Evolutionary conservation across 2,888 invertebrate genomes (phyloP).

Genomic region (Poecilobothrus nobilitatus): DNA sequence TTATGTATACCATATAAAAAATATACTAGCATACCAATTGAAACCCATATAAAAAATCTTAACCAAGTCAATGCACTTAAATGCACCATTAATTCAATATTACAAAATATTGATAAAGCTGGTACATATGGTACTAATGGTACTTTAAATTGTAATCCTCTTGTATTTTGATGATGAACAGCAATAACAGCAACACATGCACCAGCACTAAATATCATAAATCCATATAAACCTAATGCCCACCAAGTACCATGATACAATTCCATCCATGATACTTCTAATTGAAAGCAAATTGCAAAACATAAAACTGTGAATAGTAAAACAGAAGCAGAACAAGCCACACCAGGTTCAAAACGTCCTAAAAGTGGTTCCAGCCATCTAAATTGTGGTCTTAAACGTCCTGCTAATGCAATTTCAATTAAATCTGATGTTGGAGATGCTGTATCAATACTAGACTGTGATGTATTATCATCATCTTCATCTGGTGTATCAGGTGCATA

Average conservation of each 20-base stretch:
- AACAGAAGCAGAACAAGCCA: slow-evolving; percentile 63
- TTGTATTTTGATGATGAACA: slow-evolving; percentile 66
- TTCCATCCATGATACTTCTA: slow-evolving; percentile 54
- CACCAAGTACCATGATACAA: slow-evolving; percentile 54
- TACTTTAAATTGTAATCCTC: slow-evolving; percentile 65
- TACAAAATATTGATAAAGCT: slow-evolving; percentile 69
- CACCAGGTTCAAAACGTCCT: slow-evolving; percentile 67
- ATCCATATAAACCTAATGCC: slow-evolving; percentile 55
- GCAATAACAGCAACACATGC: slow-evolving; percentile 65
- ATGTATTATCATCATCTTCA: slow-evolving; percentile 52
- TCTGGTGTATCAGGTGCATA: slow-evolving; percentile 49
- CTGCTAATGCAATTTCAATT: slow-evolving; percentile 58
- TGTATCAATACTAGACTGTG: slow-evolving; percentile 53
- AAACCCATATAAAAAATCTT: slow-evolving; percentile 79
- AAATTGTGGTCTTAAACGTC: slow-evolving; percentile 63
- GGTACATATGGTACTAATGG: slow-evolving; percentile 74
- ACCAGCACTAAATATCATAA: slow-evolving; percentile 54
- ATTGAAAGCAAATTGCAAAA: slow-evolving; percentile 60
- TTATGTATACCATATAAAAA: slow-evolving; percentile 79
- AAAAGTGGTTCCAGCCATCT: slow-evolving; percentile 65
- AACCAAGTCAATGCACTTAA: slow-evolving; percentile 74
- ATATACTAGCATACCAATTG: slow-evolving; percentile 71
- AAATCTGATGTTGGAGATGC: slow-evolving; percentile 50
- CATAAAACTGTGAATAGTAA: slow-evolving; percentile 59
- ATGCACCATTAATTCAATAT: slow-evolving; percentile 75